Evolutionary conservation across 2,113 vertebrate genomes (phyloP), one percentile per base, ranked within the genome.

Genomic region (Cochlearius cochlearius): DNA sequence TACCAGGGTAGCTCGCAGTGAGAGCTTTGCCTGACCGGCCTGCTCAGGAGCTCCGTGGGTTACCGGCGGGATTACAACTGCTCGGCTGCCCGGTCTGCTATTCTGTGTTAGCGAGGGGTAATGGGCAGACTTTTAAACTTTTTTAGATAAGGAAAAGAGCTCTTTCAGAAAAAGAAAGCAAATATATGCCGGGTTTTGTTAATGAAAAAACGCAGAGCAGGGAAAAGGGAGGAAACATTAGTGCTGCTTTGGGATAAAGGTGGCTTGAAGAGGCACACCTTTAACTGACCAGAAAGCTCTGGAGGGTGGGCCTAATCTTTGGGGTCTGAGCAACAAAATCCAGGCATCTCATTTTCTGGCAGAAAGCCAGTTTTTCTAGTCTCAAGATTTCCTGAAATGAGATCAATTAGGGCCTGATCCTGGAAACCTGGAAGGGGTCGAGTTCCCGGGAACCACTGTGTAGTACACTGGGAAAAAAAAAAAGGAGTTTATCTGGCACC

Each of bases 251-350:
- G 45, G n/a, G 18, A 91, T 79, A 78, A 78, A 77, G 16, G 12
- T 30, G 15, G 59, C 88, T 79, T 59, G 74, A 89, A 72, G 53
- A 94, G 91, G 76, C 23, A 76, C 80, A 63, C 93, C 68, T 96
- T 96, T 95, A 95, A 90, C 73, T 92, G 91, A 96, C 96, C 72
- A 93, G 62, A 68, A 67, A 81, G 64, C 71, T 96, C 79, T 88
- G 43, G n/a, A 14, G 16, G 55, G 72, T 84, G 10, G 16, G 47
- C 55, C 81, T 92, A 58, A 71, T 84, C 59, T 83, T 71, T 22
- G 86, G 71, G 29, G 59, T 78, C 75, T 86, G 59, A 91, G 88
- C 66, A 43, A 38, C 50, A 79, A 96, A 95, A 95, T 41, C 30
- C 76, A 38, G 0, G 7, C 0, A 0, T 90, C 84, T 74, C 12